These are phyloP conservation scores for Lamproptera curius DNA, from an alignment of 2,888 invertebrate genomes.

Conservation along the genomic window DNA sequence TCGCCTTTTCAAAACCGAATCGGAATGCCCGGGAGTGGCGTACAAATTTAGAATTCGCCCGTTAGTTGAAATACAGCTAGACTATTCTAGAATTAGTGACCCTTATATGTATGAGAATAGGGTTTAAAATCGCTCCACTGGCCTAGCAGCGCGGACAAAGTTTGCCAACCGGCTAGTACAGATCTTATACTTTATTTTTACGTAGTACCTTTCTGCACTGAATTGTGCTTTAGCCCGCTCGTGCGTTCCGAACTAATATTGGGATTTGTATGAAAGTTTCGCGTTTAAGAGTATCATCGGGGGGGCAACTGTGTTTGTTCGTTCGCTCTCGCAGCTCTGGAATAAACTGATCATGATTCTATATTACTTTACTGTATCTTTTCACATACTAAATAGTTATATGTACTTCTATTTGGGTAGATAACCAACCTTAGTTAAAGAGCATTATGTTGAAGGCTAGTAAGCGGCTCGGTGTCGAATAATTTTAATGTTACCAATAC, in stretches of 20 bases:
- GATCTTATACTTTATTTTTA: conserved; percentile 34
- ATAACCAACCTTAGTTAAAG: too few relatives aligned
- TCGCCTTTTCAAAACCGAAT: conserved; percentile 57
- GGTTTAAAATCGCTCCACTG: conserved; percentile 27
- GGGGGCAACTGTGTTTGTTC: conserved; percentile 10
- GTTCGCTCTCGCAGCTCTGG: background rate
- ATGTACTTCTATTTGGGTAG: too few relatives aligned
- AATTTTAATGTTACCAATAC: too few relatives aligned
- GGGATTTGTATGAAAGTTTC: conserved; percentile 34
- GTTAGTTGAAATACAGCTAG: conserved; percentile 43
- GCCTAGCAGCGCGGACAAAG: conserved; percentile 22
- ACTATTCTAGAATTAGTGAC: conserved; percentile 20
- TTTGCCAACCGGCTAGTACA: conserved; percentile 26
- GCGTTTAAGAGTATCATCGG: conserved; percentile 20
- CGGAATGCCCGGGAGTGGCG: conserved; percentile 48
- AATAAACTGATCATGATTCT: too few relatives aligned
- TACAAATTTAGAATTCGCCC: conserved; percentile 56
- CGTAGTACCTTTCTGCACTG: conserved; percentile 32
- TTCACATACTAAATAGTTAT: too few relatives aligned
- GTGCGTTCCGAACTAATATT: conserved; percentile 40
- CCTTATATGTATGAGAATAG: conserved; percentile 21
- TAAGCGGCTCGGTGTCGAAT: too few relatives aligned
- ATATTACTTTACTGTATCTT: too few relatives aligned
- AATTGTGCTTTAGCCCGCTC: conserved; percentile 36
- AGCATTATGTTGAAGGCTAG: too few relatives aligned